Base-by-base conservation (phyloP, 2,888 invertebrate species). In the Bombyx huttoni region DNA sequence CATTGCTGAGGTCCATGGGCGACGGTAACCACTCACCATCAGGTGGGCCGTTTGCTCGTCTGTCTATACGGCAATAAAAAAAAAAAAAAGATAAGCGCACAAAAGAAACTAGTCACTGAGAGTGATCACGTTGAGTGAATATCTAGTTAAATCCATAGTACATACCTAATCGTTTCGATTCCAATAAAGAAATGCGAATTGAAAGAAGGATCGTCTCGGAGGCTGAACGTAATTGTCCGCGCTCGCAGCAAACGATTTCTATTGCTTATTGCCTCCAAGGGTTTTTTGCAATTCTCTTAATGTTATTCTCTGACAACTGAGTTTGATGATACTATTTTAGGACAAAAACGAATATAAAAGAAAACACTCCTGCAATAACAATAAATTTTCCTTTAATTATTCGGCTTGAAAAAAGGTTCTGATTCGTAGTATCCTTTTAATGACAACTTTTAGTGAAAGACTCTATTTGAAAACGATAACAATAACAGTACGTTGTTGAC, bases 201-300 rank as follows among this genome's bases (percentile, higher is more conserved):
- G 77, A 75, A 79, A 78, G 78, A 76, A 77, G 72, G 70, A 75
- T 76, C 74, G 72, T 72, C 70, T 68, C 64, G 59, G 63, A 63
- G 65, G 65, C 73, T 67, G 66, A 77, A 77, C 70, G 80, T 81
- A 79, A 82, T 79, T 78, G 81, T 76, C 75, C 73, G 73, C 69
- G 68, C 71, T 75, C 68, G 65, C 63, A 75, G 70, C 72, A 74
- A 81, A 81, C 75, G 77, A 78, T 78, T 81, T 75, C 76, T 77
- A 79, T 77, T 78, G 78, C 78, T 80, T 73, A 77, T 78, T 80
- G 78, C 75, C 74, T 77, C 63, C 64, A 59, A 73, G 73, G 77
- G 72, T 71, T 77, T 67, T 70, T 67, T 73, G 71, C 78, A 75
- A 77, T 79, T 78, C 73, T 77, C 75, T 75, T 79, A 78, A 79